phyloP scores from a whole-genome alignment of 2,888 invertebrate species.

The Perizoma affinitatum region DNA sequence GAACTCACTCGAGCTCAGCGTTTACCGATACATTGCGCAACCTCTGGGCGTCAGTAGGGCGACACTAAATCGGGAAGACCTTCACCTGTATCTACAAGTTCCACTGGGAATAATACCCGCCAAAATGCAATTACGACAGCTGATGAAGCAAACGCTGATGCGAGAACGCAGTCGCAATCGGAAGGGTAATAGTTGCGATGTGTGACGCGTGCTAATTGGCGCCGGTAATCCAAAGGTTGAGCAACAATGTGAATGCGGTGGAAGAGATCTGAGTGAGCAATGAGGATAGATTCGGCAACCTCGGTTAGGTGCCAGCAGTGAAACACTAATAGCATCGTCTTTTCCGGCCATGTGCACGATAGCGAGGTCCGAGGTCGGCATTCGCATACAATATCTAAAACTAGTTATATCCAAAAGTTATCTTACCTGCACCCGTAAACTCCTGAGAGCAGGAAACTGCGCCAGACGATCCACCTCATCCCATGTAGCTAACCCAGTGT shows the following conservation, averaged over 20 bases:
- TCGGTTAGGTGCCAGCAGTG: conserved; percentile 36
- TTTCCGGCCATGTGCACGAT: conserved; percentile 53
- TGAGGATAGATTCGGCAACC: conserved; percentile 40
- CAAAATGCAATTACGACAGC: conserved; percentile 27
- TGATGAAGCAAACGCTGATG: conserved; percentile 18
- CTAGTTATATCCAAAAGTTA: conserved; percentile 19
- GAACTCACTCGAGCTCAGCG: conserved; percentile 56
- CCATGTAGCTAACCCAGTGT: conserved; percentile 93
- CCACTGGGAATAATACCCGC: conserved; percentile 56
- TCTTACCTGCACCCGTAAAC: conserved; percentile 91
- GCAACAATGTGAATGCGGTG: conserved; percentile 32
- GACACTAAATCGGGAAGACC: conserved; percentile 77
- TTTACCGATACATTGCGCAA: conserved; percentile 66
- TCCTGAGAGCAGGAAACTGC: conserved; percentile 91
- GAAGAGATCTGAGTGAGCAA: conserved; percentile 32
- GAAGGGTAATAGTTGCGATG: conserved; percentile 35
- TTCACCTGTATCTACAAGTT: conserved; percentile 72
- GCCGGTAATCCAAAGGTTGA: conserved; percentile 39
- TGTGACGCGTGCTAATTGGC: conserved; percentile 40
- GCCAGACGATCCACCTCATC: conserved; percentile 94
- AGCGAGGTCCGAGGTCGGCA: conserved; percentile 46
- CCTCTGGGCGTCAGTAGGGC: conserved; percentile 61
- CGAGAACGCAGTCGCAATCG: conserved; percentile 26
- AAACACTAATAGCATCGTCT: conserved; percentile 39
- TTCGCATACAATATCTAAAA: conserved; percentile 40